These are phyloP conservation scores for Balaenoptera acutorostrata DNA, from an alignment of 2,113 vertebrate genomes.

Conservation along the genomic window DNA sequence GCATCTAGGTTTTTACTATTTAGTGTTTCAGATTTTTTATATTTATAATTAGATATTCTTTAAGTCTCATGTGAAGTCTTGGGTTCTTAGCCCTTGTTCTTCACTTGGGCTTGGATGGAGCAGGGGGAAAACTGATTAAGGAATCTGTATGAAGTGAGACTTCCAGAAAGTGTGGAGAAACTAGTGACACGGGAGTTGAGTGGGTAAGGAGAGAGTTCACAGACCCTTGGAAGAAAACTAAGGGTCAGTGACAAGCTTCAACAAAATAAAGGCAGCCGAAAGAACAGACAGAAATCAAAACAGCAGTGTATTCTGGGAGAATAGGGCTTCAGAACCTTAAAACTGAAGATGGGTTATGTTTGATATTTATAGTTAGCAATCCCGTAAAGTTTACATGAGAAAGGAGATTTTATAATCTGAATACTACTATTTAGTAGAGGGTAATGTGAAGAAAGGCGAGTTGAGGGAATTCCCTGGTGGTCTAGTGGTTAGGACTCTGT, in stretches of 20 bases:
- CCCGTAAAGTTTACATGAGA: constrained; percentile 21
- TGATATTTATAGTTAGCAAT: neutral
- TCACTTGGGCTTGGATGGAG: neutral
- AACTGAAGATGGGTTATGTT: neutral
- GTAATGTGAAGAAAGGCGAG: neutral
- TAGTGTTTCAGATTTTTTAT: neutral
- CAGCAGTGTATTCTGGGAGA: neutral
- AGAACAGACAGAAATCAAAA: neutral
- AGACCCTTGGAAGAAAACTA: neutral
- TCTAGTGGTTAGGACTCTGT: too few relatives aligned
- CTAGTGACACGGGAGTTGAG: neutral
- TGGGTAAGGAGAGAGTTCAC: neutral
- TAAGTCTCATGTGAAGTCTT: neutral
- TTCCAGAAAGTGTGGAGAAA: neutral
- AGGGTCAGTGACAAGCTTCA: neutral
- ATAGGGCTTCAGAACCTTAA: neutral
- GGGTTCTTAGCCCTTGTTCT: neutral
- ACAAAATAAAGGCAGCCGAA: neutral
- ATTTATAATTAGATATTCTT: neutral
- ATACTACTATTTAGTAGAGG: neutral
- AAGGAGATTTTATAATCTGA: constrained; percentile 28
- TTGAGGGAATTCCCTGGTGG: too few relatives aligned
- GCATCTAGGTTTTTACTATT: neutral
- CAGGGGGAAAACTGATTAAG: neutral
- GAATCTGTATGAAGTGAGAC: neutral